These are phyloP conservation scores for Speoplatyrhinus poulsoni DNA, from an alignment of 2,113 vertebrate genomes.

Conservation along the genomic window DNA sequence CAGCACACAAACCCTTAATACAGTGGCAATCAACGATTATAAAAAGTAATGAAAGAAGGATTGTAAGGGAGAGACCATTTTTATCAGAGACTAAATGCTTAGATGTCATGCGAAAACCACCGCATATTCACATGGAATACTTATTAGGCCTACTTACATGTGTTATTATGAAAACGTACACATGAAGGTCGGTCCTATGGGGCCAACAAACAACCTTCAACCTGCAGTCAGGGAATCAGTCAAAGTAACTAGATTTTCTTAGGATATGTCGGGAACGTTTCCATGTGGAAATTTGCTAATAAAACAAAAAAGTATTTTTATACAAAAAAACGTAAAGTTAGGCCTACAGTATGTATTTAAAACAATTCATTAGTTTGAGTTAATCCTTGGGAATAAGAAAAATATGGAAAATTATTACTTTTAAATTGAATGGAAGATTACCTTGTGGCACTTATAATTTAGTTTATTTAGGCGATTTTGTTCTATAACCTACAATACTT, in stretches of 20 bases:
- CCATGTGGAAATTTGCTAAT: slow-evolving; percentile 59
- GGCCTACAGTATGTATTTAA: slow-evolving; percentile 6
- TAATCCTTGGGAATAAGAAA: not conserved
- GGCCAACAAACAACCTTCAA: slow-evolving; percentile 68
- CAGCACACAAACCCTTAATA: slow-evolving; percentile 4
- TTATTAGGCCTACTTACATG: slow-evolving; percentile 71
- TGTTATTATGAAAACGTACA: slow-evolving; percentile 73
- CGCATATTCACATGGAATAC: slow-evolving; percentile 70
- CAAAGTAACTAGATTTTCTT: slow-evolving; percentile 74
- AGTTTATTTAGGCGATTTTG: too few species aligned
- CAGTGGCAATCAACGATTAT: slow-evolving; percentile 43
- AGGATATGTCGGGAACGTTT: slow-evolving; percentile 65
- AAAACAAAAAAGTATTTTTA: slow-evolving; percentile 44
- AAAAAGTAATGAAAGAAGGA: slow-evolving; percentile 50
- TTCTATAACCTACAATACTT: too few species aligned
- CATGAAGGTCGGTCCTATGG: slow-evolving; percentile 55
- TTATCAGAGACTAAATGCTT: slow-evolving; percentile 49
- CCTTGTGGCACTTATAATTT: too few species aligned
- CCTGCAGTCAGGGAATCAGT: slow-evolving; percentile 65
- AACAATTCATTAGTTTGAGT: slow-evolving; percentile 11
- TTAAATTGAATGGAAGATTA: not conserved
- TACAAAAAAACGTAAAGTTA: slow-evolving; percentile 21
- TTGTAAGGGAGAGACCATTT: slow-evolving; percentile 52
- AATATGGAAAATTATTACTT: not conserved
- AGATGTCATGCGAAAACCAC: slow-evolving; percentile 53